Conservation (phyloP, 2,888 invertebrate genomes). For the Campopleginae sp. region DNA sequence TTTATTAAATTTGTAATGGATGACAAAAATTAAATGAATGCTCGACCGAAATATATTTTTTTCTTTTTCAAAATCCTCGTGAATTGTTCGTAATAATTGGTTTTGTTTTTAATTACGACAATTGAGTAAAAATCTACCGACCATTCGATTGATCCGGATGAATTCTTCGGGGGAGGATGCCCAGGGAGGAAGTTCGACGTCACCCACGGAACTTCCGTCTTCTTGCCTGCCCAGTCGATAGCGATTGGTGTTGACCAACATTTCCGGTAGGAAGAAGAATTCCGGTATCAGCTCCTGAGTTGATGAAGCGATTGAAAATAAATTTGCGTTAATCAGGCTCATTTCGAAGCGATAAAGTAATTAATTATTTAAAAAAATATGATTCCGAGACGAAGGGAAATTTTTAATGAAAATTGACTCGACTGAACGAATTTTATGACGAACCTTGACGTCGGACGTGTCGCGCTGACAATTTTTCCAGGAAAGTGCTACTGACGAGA, state of each 20-base stretch:
- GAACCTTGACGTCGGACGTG: constrained; percentile 98
- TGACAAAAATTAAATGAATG: background rate
- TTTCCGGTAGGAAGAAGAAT: constrained; percentile 99
- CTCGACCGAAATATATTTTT: background rate
- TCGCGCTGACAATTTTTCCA: constrained; percentile 99
- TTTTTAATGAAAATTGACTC: constrained; percentile 41
- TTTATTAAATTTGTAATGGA: background rate
- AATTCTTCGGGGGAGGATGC: constrained; percentile 99
- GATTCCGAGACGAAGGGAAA: constrained; percentile 20
- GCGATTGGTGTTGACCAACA: constrained; percentile 95
- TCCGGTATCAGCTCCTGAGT: constrained; percentile 97
- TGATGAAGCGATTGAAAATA: constrained; percentile 48
- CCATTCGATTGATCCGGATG: constrained; percentile 98
- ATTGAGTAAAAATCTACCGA: constrained; percentile 76
- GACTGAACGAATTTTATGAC: constrained; percentile 58
- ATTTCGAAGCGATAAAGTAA: background rate
- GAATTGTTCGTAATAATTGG: too few relatives aligned
- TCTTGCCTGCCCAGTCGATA: constrained; percentile 96
- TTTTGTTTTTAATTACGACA: constrained; percentile 28
- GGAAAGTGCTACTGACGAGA: constrained; percentile 96
- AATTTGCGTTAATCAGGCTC: background rate
- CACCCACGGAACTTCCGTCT: constrained; percentile 90
- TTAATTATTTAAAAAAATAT: background rate
- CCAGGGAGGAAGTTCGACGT: constrained; percentile 98
- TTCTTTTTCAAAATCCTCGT: too few relatives aligned